Evolutionary conservation across 35 echinoderm and acorn worm species (phyloP), one percentile per base, ranked within the genome.

Genomic region (Anneissia japonica): DNA sequence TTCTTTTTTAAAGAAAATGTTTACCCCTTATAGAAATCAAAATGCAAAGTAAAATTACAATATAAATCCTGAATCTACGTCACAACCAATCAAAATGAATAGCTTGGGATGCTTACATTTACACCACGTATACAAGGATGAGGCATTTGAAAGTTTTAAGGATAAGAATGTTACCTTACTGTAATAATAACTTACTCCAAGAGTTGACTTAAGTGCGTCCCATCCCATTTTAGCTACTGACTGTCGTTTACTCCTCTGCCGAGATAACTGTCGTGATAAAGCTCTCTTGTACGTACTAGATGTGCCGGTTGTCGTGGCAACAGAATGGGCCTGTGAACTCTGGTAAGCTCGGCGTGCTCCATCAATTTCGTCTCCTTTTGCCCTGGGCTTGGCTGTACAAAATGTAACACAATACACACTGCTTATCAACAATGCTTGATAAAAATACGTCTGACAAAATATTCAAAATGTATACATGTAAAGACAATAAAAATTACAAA

Each of bases 171-270:
- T n/a, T n/a, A n/a, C n/a, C n/a, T n/a, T n/a, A 78, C 14, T 14
- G 12, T 78, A 14, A 17, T 23, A 7, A 77, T 28, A 5, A 76
- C 79, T 72, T 83, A 96, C 93, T 84, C 81, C 86, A 40, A 97
- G 79, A 73, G 94, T 93, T 32, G 92, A 86, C 74, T 89, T 46
- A 19, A 97, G 35, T 64, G 87, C 86, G 32, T 93, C 91, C 91
- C 91, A 99, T 84, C 92, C 96, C 92, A 99, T 94, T 43, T 89
- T 94, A 37, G 96, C 96, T 23, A 99, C 96, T 0, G 96, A 99
- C 41, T 99, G 92, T 64, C 92, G 55, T 79, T 94, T 93, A 81
- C 91, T 93, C 39, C 96, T 83, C 77, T 99, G 96, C 56, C 92
- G 80, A 19, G 88, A 94, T 72, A 93, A 75, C 33, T 90, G 56